These are phyloP conservation scores for Dreissena rostriformis DNA, from an alignment of 1,140 invertebrate species.

Conservation along the genomic window DNA sequence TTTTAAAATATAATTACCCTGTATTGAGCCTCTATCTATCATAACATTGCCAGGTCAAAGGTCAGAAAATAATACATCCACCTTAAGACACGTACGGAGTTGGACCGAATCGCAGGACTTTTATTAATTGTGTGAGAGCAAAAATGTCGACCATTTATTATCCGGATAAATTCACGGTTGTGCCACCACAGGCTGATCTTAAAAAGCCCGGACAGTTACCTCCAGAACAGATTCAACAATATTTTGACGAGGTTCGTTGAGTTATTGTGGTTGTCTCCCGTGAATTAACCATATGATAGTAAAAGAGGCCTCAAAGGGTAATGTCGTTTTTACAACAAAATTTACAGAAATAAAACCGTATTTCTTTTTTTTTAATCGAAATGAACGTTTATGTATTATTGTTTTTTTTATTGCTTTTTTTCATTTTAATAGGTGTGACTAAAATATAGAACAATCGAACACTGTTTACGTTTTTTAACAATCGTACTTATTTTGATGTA, in stretches of 20 bases:
- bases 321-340: background rate
- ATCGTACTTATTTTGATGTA: too few species aligned
- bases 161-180: conserved; percentile 57
- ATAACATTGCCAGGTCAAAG: too few species aligned
- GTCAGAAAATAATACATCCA: too few species aligned
- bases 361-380: too few species aligned
- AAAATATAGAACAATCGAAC: background rate
- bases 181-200: conserved; percentile 65
- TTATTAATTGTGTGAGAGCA: too few species aligned
- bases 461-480: too few species aligned
- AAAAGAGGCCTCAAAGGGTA: background rate
- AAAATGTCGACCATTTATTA: background rate
- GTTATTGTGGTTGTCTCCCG: conserved; percentile 11
- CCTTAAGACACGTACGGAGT: too few species aligned
- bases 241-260: conserved; percentile 70
- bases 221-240: conserved; percentile 65
- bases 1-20: too few species aligned
- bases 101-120: too few species aligned
- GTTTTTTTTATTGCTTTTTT: background rate
- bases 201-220: conserved; percentile 71
- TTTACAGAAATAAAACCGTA: background rate
- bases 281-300: background rate
- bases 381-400: too few species aligned
- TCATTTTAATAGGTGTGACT: background rate
- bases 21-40: too few species aligned